Evolutionary conservation across 1,140 invertebrate genomes (phyloP), one percentile per base, ranked within the genome.

Genomic region (Bombus picipes): DNA sequence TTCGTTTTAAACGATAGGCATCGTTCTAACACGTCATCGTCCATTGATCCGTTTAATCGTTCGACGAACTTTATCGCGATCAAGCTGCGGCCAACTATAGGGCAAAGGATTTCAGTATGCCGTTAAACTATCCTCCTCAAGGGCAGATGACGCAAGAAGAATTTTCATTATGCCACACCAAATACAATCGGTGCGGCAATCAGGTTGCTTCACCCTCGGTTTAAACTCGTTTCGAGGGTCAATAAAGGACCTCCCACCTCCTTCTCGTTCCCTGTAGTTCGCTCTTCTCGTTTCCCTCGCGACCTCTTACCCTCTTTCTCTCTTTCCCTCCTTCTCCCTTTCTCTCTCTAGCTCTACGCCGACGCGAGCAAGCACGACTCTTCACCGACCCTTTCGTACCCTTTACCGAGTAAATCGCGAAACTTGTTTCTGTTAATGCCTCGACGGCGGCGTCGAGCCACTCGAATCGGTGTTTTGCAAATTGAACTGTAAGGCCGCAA

Each of bases 211-310:
- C 84, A 90, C 70, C 81, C 89, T 90, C 81, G 85, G 77, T 65
- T 89, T 89, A 87, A 90, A 89, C 87, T 90, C 85, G 79, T 89
- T 90, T 90, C 89, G 81, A 87, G 79, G 75, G 75, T 90, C 88
- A 90, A 90, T 81, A 87, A 81, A 83, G 65, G 18, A 37, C 82
- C 76, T 85, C 59, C 66, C 12, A 25, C 22, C 68, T 25, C 22
- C n/a, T 25, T 25, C 65, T n/a, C n/a, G n/a, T 66, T 66, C 65
- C 15, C 65, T 66, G 5, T 15, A 15, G 13, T 68, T 18, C 32
- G 68, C 37, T 53, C 62, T 66, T 73, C 43, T 41, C 32, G 59
- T 53, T 25, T 32, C 39, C 53, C 77, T 32, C 53, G 34, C 34
- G 15, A 70, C 71, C 53, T 18, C 73, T 75, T 75, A 57, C 18